A percentile compares a stretch with the other conserved stretches of the same genome.
Conservation (phyloP, 2,888 invertebrate species). For the Odontocolon sp. region DNA sequence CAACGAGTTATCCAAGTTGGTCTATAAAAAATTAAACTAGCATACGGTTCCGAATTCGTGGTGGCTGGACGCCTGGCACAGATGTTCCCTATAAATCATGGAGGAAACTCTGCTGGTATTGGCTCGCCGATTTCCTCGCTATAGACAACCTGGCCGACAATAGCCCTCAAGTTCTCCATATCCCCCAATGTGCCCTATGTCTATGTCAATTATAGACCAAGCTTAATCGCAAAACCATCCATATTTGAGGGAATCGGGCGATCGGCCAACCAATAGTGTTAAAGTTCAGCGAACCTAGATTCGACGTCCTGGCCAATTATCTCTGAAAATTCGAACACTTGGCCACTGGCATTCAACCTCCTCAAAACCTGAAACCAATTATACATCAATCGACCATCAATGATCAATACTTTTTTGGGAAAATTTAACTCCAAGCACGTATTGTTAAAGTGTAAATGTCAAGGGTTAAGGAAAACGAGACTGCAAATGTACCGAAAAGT, state of each 20-base stretch:
- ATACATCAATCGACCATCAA: not conserved
- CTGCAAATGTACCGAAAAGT: conserved; percentile 46
- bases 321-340: conserved; percentile 16
- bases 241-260: conserved; percentile 58
- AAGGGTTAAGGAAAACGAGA: conserved; percentile 5
- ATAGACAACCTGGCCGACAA: conserved; percentile 56
- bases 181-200: conserved; percentile 30
- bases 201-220: conserved; percentile 57
- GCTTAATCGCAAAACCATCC: conserved; percentile 58
- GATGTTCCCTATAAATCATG: conserved; percentile 59
- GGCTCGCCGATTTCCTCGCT: conserved; percentile 59
- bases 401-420: not conserved
- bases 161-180: conserved; percentile 56
- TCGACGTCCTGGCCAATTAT: conserved; percentile 45
- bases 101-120: conserved; percentile 53
- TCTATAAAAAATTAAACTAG: conserved; percentile 43
- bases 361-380: not conserved
- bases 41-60: conserved; percentile 32
- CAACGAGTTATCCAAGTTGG: conserved; percentile 3
- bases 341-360: conserved; percentile 19
- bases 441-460: conserved; percentile 1
- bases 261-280: conserved; percentile 51
- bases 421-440: not conserved
- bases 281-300: conserved; percentile 33
- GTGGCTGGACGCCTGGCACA: conserved; percentile 44